Percentiles rank a stretch among this genome's conserved stretches.
phyloP scores from a whole-genome alignment of 2,113 vertebrate genomes.

The Colistium nudipinnis region DNA sequence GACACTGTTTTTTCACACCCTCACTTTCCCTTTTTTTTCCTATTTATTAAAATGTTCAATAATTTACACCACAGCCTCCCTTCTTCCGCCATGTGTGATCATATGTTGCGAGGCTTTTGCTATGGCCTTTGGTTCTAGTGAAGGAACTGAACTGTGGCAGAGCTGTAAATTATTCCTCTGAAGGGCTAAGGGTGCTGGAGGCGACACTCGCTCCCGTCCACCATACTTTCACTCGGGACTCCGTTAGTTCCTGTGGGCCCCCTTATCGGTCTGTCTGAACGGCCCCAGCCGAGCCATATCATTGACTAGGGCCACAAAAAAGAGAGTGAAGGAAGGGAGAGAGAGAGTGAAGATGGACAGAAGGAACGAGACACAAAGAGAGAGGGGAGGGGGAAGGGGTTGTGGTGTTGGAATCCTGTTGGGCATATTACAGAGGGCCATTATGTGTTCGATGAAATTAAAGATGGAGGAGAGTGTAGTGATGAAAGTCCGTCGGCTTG shows the following conservation, averaged over 20 bases:
- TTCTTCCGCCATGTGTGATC: slow-evolving; percentile 39
- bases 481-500: neutral
- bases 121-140: slow-evolving; percentile 62
- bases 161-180: slow-evolving; percentile 78
- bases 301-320: slow-evolving; percentile 62
- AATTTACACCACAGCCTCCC: slow-evolving; percentile 47
- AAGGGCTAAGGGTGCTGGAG: slow-evolving; percentile 53
- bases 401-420: neutral
- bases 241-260: slow-evolving; percentile 61
- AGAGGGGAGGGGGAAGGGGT: neutral
- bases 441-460: slow-evolving; percentile 35
- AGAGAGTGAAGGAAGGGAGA: slow-evolving; percentile 32
- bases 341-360: slow-evolving; percentile 29
- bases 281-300: slow-evolving; percentile 50
- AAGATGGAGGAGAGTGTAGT: neutral
- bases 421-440: neutral
- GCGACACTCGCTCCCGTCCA: slow-evolving; percentile 29
- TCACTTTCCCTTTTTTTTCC: slow-evolving; percentile 5
- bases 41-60: slow-evolving; percentile 57
- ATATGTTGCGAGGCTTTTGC: slow-evolving; percentile 35
- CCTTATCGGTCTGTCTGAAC: slow-evolving; percentile 71
- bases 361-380: slow-evolving; percentile 21
- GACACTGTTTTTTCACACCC: slow-evolving; percentile 7
- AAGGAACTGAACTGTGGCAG: slow-evolving; percentile 74
- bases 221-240: slow-evolving; percentile 62